Evolutionary conservation across 2,888 invertebrate species (phyloP).

Genomic region (Eupithecia exiguata): DNA sequence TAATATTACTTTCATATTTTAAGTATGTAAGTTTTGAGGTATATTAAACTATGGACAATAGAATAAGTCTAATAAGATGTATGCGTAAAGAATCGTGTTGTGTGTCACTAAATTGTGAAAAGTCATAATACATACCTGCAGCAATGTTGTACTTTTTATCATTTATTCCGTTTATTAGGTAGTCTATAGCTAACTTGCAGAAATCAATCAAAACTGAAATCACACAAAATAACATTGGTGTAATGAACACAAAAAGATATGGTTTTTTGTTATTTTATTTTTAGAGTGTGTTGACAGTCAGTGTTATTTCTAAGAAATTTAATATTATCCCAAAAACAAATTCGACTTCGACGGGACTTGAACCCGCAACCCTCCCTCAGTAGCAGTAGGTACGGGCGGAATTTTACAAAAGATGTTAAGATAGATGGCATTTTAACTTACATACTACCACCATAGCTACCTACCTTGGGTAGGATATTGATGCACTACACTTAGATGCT

Average conservation of each 20-base stretch:
- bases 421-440: neutral
- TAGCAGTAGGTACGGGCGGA: too few relatives aligned
- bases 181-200: conserved; percentile 87
- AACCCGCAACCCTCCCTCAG: too few relatives aligned
- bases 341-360: too few relatives aligned
- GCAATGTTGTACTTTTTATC: conserved; percentile 85
- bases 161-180: conserved; percentile 86
- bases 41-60: too few relatives aligned
- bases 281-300: too few relatives aligned
- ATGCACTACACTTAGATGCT: conserved; percentile 69
- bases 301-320: too few relatives aligned
- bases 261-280: too few relatives aligned
- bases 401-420: neutral
- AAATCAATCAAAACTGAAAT: conserved; percentile 87
- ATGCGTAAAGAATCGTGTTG: too few relatives aligned
- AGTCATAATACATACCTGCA: conserved; percentile 76
- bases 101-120: neutral
- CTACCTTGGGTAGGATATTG: conserved; percentile 71
- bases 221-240: conserved; percentile 27
- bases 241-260: neutral
- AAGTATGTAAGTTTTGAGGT: too few relatives aligned
- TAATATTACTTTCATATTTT: neutral
- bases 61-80: too few relatives aligned
- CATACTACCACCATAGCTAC: neutral
- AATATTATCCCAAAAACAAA: too few relatives aligned